A percentile compares a stretch with the other conserved stretches of the same genome.
Evolutionary conservation across 2,113 vertebrate species (phyloP).

Genomic region (Embiotoca jacksoni): DNA sequence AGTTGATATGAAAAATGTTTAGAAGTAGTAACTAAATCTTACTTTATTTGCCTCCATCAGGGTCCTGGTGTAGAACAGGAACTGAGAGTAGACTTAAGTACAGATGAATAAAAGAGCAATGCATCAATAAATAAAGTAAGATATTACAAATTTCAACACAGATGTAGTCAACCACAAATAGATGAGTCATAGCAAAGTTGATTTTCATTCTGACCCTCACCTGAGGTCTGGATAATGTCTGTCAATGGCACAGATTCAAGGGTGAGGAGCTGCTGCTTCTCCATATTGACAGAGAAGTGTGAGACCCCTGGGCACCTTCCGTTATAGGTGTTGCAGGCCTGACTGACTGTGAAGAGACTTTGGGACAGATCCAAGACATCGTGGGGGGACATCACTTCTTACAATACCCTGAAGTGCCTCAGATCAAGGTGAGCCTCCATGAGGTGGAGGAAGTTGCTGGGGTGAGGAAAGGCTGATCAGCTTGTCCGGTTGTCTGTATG

Average conservation of each 20-base stretch:
- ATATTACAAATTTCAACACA: too few species aligned
- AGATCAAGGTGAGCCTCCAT: conserved; percentile 4
- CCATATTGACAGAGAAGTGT: conserved; percentile 25
- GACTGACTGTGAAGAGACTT: conserved; percentile 28
- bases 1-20: too few species aligned
- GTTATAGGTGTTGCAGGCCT: conserved; percentile 35
- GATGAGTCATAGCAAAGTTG: neutral
- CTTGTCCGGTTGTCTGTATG: conserved; percentile 10
- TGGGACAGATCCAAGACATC: conserved; percentile 18
- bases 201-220: conserved; percentile 7
- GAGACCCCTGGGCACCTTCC: conserved; percentile 12
- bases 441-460: neutral
- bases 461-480: conserved; percentile 13
- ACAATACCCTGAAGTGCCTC: conserved; percentile 11
- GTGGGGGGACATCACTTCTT: conserved; percentile 32
- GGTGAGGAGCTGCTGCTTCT: conserved; percentile 14
- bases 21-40: too few species aligned
- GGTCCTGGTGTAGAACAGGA: too few species aligned
- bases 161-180: neutral
- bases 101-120: too few species aligned
- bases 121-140: too few species aligned
- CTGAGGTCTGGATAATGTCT: neutral
- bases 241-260: conserved; percentile 2
- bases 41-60: too few species aligned
- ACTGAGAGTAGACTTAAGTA: too few species aligned